Base-by-base conservation (phyloP, 2,113 vertebrate genomes). In the Abramis brama region DNA sequence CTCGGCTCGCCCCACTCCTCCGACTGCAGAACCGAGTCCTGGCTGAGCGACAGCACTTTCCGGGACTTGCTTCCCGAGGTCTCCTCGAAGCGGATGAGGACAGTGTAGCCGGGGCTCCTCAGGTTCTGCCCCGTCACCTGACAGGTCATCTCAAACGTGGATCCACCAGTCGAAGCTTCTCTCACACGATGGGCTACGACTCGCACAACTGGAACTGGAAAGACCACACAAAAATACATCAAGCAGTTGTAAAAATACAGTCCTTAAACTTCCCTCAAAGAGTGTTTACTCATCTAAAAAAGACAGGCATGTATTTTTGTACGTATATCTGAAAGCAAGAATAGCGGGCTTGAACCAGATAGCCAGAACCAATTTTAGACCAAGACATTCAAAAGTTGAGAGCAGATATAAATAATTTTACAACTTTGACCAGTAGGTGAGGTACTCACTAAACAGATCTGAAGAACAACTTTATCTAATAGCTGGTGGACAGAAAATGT, bases 61-160 rank as follows among this genome's bases (percentile, higher is more conserved):
- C 93, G 96, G 23, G 95, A 94, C 0, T 84, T 91, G 0, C 95
- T 94, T 0, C 91, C 87, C 2, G 79, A 45, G 0, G 89, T 91
- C 47, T 96, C 96, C 93, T 96, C 95, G 0, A 95, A 94, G 0
- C 93, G 96, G 92, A 99, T 94, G 78, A 97, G 95, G 12, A 98
- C 96, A 0, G 97, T 97, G 76, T 97, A 99, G 23, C 96, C 95
- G 0, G 96, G 96, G 0, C 95, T 96, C 86, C 95, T 96, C n/a
- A 98, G 94, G 90, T 98, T 97, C 85, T 96, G 92, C 0, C 94
- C 94, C 78, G 91, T 92, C 33, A 97, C 95, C 19, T 92, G 92
- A 92, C 98, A 99, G 3, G 93, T 96, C 98, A 99, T 97, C 93
- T 99, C 97, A 81, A 99, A 99, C 1, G 96, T 98, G 15, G 96